Base-by-base conservation (phyloP, 2,888 invertebrate species). In the Gastracanthus pulcherrimus region DNA sequence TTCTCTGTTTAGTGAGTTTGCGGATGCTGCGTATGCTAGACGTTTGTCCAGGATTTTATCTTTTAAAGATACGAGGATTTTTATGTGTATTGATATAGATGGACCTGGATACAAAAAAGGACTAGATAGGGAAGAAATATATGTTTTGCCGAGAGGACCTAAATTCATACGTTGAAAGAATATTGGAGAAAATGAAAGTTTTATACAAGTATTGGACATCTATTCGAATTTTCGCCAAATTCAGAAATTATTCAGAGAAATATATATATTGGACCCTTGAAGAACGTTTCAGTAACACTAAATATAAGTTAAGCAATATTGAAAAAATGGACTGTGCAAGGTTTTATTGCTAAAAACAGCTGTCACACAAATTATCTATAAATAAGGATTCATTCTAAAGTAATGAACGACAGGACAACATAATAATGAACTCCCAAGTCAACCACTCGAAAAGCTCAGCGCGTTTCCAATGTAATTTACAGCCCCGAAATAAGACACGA, bases 391-490 rank as follows among this genome's bases (percentile, higher is more conserved):
- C 4, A 29, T 5, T 58, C 58, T n/a, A 16, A 13, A 29, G 16
- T 13, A 3, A n/a, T n/a, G 5, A 13, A 38, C 13, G 13, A 2
- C 13, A 45, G 45, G n/a, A 0, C 45, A 3, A 45, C 16, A n/a
- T n/a, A n/a, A n/a, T n/a, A n/a, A n/a, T n/a, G n/a, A n/a, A n/a
- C n/a, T n/a, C n/a, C n/a, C n/a, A n/a, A n/a, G n/a, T n/a, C n/a
- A 45, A 29, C 6, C 31, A 60, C 16, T 31, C 29, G 9, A 29
- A 31, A 16, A 60, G 5, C 6, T n/a, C 13, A 60, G n/a, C n/a
- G n/a, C n/a, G n/a, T n/a, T n/a, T 16, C 29, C 7, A 55, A 60
- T 58, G 67, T 4, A 36, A 60, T 60, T 69, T 48, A 76, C 26
- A 11, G 41, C 9, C 29, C 3, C 3, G 16, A n/a, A 77, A 36